Evolutionary conservation across 2,113 vertebrate species (phyloP).

Genomic region (Neotoma lepida): DNA sequence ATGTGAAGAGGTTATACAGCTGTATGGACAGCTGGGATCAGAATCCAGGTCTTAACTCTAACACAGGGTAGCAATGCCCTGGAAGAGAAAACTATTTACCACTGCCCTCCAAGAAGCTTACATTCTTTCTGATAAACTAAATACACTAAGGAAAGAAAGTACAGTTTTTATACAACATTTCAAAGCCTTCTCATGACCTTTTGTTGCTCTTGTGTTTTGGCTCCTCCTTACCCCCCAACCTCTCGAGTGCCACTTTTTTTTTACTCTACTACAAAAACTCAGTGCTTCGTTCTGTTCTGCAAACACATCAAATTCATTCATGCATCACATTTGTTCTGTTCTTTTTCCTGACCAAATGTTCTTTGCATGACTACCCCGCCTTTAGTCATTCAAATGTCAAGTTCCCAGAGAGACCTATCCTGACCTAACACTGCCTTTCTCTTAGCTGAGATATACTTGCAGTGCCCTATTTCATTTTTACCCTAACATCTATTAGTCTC

Average conservation of each 20-base stretch:
- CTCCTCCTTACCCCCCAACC: background rate
- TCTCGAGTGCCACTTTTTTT: background rate
- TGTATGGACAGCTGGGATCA: background rate
- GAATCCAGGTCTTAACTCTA: background rate
- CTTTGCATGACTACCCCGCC: background rate
- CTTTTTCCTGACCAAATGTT: background rate
- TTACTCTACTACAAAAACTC: background rate
- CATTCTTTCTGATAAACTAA: background rate
- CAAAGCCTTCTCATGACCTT: background rate
- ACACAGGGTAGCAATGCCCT: background rate
- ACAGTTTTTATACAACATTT: background rate
- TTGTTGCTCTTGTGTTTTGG: background rate
- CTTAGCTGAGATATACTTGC: background rate
- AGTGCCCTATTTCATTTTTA: background rate
- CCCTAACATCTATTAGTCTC: background rate
- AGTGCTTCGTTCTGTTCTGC: background rate
- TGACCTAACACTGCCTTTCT: background rate
- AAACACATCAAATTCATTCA: background rate
- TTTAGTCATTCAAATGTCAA: constrained; percentile 9
- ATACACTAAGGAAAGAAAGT: background rate
- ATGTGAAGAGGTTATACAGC: background rate
- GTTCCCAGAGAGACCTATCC: background rate
- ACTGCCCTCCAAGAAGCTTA: background rate
- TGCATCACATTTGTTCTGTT: background rate
- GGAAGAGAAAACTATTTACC: background rate